Percentiles rank a stretch among this genome's conserved stretches.
phyloP scores from a whole-genome alignment of 2,797 vertebrate genomes.

The Orestias chungarensis region DNA sequence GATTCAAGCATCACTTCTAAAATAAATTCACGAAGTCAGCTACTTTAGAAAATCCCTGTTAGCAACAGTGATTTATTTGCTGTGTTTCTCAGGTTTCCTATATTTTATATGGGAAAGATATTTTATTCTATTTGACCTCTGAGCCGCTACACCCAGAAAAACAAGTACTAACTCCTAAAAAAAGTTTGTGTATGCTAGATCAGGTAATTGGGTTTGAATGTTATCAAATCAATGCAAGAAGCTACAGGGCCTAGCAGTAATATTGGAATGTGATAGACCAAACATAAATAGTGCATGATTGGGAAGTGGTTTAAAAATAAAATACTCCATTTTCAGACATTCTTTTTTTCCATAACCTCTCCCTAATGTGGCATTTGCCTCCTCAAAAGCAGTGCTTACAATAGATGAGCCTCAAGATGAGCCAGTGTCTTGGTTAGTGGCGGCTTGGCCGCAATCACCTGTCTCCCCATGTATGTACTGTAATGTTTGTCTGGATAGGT shows the following conservation, averaged over 20 bases:
- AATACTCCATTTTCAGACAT: too few relatives aligned
- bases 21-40: not conserved
- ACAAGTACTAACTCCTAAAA: not conserved
- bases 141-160: not conserved
- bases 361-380: too few relatives aligned
- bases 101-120: not conserved
- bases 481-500: too few relatives aligned
- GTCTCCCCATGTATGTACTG: too few relatives aligned
- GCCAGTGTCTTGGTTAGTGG: too few relatives aligned
- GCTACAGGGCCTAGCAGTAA: not conserved
- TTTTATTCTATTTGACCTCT: not conserved
- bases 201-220: not conserved
- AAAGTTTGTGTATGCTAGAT: not conserved
- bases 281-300: not conserved
- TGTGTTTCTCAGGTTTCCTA: not conserved
- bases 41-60: not conserved
- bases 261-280: not conserved
- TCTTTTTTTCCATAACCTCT: too few relatives aligned
- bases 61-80: not conserved
- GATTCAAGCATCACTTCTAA: too few relatives aligned
- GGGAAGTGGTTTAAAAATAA: too few relatives aligned
- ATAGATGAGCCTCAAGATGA: too few relatives aligned
- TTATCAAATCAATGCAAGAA: not conserved
- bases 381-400: too few relatives aligned
- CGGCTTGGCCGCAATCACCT: too few relatives aligned